Base-by-base conservation (phyloP, 2,113 vertebrate genomes). In the Boulengeromyrus knoepffleri region DNA sequence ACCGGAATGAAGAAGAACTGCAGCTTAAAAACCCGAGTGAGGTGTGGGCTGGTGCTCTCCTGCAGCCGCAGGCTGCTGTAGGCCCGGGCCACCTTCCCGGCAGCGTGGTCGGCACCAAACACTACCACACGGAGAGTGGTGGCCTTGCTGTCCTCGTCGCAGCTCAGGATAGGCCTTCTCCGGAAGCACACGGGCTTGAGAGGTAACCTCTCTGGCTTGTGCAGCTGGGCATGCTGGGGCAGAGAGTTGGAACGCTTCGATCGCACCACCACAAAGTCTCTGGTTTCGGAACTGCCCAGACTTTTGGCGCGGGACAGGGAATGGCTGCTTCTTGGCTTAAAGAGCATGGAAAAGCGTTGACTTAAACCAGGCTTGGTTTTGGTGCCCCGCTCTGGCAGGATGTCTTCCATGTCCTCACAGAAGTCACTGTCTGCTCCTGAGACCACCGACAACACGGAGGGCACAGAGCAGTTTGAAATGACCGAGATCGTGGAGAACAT, bases 61-160 rank as follows among this genome's bases (percentile, higher is more conserved):
- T 96, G 96, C 66, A 91, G 94, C 96, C 96, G 96, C 91, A 99
- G 96, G 88, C 96, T 96, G 91, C 96, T 97, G 89, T 99, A 99
- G 0, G 98, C 98, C 19, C 98, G 94, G 0, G 98, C 98, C 89
- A 99, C 96, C 92, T 98, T 99, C 24, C 98, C 98, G 0, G 97
- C 97, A 89, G 98, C 97, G n/a, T 97, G 96, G 92, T 99, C 98
- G 0, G 98, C 98, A 53, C 98, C 98, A 0, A 99, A 99, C 92
- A 99, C 98, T 89, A 99, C 97, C 1, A 99, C 96, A 0, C 98
- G 96, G 85, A 99, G 93, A 0, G 97, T 97, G 5, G 94, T 94
- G 13, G 92, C 93, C 92, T 96, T 97, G 89, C 94, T 49, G 2
- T 98, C 97, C 92, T 99, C 98, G 0, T 98, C 97, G 0, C 94